Percentiles rank a stretch among this genome's conserved stretches.
Conservation (phyloP, 2,797 vertebrate species). For the Rhinichthys osculus region DNA sequence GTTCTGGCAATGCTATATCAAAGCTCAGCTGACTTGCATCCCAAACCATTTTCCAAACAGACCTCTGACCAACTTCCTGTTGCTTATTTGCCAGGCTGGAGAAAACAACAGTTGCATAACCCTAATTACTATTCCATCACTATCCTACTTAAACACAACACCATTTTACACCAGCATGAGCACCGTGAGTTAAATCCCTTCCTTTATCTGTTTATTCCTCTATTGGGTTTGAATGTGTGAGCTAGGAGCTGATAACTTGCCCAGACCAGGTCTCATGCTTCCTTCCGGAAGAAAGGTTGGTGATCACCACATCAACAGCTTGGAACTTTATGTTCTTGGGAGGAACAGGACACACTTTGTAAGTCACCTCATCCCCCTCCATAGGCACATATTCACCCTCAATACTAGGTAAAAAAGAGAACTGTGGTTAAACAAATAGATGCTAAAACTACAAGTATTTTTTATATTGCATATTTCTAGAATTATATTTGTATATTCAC, state of each 20-base stretch:
- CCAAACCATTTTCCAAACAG: slow-evolving; percentile 35
- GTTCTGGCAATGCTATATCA: slow-evolving; percentile 40
- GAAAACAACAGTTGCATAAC: slow-evolving; percentile 43
- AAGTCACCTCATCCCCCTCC: slow-evolving; percentile 96
- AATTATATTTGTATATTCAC: slow-evolving; percentile 62
- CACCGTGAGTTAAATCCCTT: slow-evolving; percentile 56
- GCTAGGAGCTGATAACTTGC: slow-evolving; percentile 94
- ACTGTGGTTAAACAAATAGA: slow-evolving; percentile 6
- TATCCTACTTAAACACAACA: slow-evolving; percentile 55
- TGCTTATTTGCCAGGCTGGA: slow-evolving; percentile 55
- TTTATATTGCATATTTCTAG: neutral
- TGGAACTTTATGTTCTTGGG: slow-evolving; percentile 99
- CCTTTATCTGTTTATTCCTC: slow-evolving; percentile 29
- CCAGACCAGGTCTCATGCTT: slow-evolving; percentile 99
- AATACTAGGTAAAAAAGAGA: slow-evolving; percentile 79
- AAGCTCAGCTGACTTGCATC: slow-evolving; percentile 43
- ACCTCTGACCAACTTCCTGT: slow-evolving; percentile 37
- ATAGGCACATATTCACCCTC: slow-evolving; percentile 97
- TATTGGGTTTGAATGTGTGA: slow-evolving; percentile 11
- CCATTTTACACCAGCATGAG: slow-evolving; percentile 48
- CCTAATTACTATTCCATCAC: slow-evolving; percentile 50
- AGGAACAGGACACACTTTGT: slow-evolving; percentile 95
- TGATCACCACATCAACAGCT: slow-evolving; percentile 95
- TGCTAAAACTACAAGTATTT: neutral
- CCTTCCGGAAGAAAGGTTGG: slow-evolving; percentile 90